Evolutionary conservation across 2,888 invertebrate genomes (phyloP), one percentile per base, ranked within the genome.

Genomic region (Dasysyrphus tricinctus): DNA sequence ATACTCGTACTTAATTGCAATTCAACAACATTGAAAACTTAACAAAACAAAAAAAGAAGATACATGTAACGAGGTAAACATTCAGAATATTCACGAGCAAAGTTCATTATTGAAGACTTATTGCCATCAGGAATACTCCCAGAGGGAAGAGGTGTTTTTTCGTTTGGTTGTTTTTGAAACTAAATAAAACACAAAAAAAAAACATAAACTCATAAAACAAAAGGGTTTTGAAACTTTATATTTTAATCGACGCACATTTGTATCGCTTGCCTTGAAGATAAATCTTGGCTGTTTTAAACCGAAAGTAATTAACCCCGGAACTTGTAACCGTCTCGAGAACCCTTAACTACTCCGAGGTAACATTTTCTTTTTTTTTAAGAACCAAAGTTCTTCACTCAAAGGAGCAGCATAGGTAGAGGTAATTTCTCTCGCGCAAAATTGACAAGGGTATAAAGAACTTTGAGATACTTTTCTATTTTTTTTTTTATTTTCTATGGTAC

Each of bases 91-190:
- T 39, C 19, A 39, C 70, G 34, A 49, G 77, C 54, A 37, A 67
- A 37, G 70, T 80, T 76, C 49, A 65, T 80, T 80, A 63, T 74
- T 51, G 57, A 67, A 73, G 61, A 77, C 73, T 85, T 77, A 77
- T 80, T 80, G 61, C 80, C 72, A 77, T 67, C 56, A 56, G 51
- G 34, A 67, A 67, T 67, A 57, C 24, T 47, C 49, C 51, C 11
- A 47, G 16, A 32, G 44, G 12, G 12, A 29, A 12, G 16, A 11
- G 37, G 12, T 51, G 2, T 34, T 16, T 9, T 63, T 47, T 44
- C 9, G 7, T 54, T 59, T 59, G 7, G 5, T 16, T 47, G 5
- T 16, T 9, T 16, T n/a, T 3, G 16, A 16, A 16, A 16, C 16
- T 3, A 44, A 16, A 16, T 8, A 8, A 44, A 49, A 37, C 16